Conservation (phyloP, 2,797 vertebrate species). For the Crocodylus rhombifer region DNA sequence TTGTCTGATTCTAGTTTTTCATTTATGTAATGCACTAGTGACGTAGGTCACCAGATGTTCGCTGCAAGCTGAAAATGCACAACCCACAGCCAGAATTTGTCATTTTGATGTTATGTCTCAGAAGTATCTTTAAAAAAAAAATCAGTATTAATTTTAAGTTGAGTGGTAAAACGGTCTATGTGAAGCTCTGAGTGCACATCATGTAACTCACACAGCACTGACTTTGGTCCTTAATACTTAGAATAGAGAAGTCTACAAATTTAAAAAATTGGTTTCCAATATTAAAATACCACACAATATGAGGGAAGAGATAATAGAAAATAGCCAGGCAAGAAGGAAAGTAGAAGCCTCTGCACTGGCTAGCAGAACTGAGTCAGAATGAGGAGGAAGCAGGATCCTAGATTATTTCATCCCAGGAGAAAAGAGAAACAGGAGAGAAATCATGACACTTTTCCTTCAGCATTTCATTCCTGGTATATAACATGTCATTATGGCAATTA, state of each 20-base stretch:
- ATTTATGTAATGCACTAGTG: not conserved
- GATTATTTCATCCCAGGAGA: not conserved
- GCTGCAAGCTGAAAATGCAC: fast-evolving
- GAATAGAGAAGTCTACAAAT: not conserved
- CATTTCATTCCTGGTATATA: not conserved
- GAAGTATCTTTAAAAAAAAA: not conserved
- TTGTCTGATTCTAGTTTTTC: not conserved
- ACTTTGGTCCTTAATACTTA: not conserved
- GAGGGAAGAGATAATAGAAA: not conserved
- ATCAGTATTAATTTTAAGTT: not conserved
- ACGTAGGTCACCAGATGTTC: not conserved
- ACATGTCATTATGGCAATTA: not conserved
- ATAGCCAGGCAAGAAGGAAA: not conserved
- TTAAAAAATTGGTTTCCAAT: not conserved
- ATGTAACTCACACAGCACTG: not conserved
- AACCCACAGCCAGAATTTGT: not conserved
- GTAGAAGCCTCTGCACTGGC: not conserved
- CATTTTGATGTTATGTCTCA: not conserved
- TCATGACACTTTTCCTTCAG: not conserved
- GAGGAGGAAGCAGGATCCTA: not conserved
- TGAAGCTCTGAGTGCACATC: not conserved
- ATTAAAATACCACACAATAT: not conserved
- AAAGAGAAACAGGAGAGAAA: not conserved
- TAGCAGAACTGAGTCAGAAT: not conserved
- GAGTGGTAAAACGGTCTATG: not conserved